Percentiles rank a stretch among this genome's conserved stretches.
Conservation (phyloP, 2,888 invertebrate species). For the Pemphredon lugubris region DNA sequence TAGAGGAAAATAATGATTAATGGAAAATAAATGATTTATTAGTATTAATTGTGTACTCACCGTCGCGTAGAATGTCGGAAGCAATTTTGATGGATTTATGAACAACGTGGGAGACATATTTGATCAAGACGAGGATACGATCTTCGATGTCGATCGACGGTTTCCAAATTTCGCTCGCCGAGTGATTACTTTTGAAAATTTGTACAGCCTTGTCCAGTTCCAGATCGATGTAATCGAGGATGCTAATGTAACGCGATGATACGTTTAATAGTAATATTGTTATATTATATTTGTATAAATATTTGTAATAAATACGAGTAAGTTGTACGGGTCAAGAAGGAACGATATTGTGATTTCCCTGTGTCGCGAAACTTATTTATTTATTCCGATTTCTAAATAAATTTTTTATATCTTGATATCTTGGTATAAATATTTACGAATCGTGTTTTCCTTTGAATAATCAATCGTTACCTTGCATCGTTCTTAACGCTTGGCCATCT, state of each 20-base stretch:
- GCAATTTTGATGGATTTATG: slow-evolving; percentile 57
- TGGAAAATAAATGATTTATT: slow-evolving; percentile 5
- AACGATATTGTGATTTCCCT: no score
- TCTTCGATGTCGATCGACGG: slow-evolving; percentile 51
- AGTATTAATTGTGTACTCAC: slow-evolving; percentile 3
- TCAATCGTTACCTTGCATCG: slow-evolving; percentile 37
- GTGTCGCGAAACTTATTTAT: no score
- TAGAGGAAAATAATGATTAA: no score
- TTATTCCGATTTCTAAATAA: no score
- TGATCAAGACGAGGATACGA: slow-evolving; percentile 64
- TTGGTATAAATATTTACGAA: neutral
- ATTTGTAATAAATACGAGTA: no score
- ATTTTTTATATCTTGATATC: no score
- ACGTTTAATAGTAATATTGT: no score
- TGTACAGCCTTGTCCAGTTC: slow-evolving; percentile 69
- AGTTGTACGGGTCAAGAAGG: neutral
- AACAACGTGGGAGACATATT: slow-evolving; percentile 65
- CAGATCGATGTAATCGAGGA: slow-evolving; percentile 67
- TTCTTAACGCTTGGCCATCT: slow-evolving; percentile 56
- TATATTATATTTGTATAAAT: no score
- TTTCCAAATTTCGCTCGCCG: slow-evolving; percentile 63
- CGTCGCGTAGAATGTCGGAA: slow-evolving; percentile 31
- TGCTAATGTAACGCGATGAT: slow-evolving; percentile 40
- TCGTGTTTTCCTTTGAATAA: neutral
- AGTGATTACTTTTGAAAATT: slow-evolving; percentile 52